These are phyloP conservation scores for Drosophila rubida DNA, from an alignment of 2,888 invertebrate species.

Conservation along the genomic window DNA sequence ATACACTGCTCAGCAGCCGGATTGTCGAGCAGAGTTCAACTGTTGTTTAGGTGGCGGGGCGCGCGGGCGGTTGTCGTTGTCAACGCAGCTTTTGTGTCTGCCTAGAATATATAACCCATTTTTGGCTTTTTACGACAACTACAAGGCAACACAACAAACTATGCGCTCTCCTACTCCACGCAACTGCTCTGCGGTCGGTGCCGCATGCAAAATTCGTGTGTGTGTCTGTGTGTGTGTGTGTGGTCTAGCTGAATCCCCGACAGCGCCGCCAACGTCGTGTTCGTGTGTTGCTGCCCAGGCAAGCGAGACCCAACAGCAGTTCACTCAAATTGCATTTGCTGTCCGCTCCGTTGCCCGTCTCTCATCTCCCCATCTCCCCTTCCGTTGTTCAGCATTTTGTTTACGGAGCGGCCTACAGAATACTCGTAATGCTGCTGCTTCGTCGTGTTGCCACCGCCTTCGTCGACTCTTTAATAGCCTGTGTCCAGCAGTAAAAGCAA, in stretches of 20 bases:
- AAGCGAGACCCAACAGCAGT: constrained; percentile 74
- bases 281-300: constrained; percentile 70
- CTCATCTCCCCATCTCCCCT: constrained; percentile 2
- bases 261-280: constrained; percentile 51
- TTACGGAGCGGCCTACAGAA: constrained; percentile 59
- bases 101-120: constrained; percentile 78
- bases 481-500: constrained; percentile 38
- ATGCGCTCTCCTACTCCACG: constrained; percentile 26
- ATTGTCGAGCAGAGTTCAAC: too few species aligned
- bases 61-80: constrained; percentile 65
- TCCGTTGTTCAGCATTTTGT: constrained; percentile 50
- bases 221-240: constrained; percentile 65
- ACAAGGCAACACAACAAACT: constrained; percentile 62
- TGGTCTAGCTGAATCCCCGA: constrained; percentile 57
- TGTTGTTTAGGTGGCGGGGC: constrained; percentile 56
- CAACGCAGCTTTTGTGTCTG: constrained; percentile 78
- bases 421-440: constrained; percentile 41
- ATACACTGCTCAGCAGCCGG: background rate
- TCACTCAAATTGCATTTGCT: constrained; percentile 78
- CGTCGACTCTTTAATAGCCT: constrained; percentile 30
- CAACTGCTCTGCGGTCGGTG: constrained; percentile 48
- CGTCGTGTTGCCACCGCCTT: constrained; percentile 9
- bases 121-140: constrained; percentile 76
- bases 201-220: constrained; percentile 73
- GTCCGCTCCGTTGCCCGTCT: constrained; percentile 39